Percentiles rank a stretch among this genome's conserved stretches.
These are phyloP conservation scores for Urophycis tenuis DNA, from an alignment of 2,797 vertebrate species.

Conservation along the genomic window DNA sequence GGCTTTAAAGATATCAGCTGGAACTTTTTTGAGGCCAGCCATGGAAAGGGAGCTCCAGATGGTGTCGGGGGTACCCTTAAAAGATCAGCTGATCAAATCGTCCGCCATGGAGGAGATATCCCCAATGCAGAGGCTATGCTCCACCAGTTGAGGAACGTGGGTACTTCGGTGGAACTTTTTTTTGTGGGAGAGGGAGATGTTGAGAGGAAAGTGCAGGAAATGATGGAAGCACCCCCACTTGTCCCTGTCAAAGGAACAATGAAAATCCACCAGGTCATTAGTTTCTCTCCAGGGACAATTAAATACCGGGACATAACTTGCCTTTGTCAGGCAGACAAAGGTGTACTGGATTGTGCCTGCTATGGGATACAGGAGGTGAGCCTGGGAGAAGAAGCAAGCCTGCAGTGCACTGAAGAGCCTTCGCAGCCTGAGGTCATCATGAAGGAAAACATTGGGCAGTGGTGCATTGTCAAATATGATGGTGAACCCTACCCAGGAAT, in stretches of 20 bases:
- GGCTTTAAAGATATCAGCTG: not conserved
- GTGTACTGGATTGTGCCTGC: slow-evolving; percentile 5
- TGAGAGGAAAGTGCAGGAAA: too few species aligned
- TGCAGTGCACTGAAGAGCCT: too few species aligned
- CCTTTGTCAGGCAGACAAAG: slow-evolving; percentile 10
- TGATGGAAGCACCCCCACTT: not conserved
- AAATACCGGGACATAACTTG: too few species aligned
- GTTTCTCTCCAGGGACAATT: slow-evolving; percentile 5
- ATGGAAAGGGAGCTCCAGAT: slow-evolving; percentile 1
- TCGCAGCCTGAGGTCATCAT: slow-evolving; percentile 2
- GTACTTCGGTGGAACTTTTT: slow-evolving; percentile 2
- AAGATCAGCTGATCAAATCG: too few species aligned
- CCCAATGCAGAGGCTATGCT: too few species aligned
- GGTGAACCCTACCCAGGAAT: slow-evolving; percentile 14
- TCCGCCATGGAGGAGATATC: not conserved
- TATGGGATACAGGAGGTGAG: slow-evolving; percentile 1
- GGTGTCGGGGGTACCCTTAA: too few species aligned
- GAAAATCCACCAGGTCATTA: not conserved
- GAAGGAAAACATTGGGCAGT: slow-evolving; percentile 16
- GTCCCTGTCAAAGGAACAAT: too few species aligned
- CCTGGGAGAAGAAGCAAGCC: slow-evolving; percentile 10
- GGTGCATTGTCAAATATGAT: slow-evolving; percentile 15
- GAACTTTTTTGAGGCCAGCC: not conserved
- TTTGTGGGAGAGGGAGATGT: slow-evolving; percentile 4
- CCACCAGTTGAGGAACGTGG: slow-evolving; percentile 4